Base-by-base conservation (phyloP, 1,140 invertebrate species). In the Camponotus floridanus region DNA sequence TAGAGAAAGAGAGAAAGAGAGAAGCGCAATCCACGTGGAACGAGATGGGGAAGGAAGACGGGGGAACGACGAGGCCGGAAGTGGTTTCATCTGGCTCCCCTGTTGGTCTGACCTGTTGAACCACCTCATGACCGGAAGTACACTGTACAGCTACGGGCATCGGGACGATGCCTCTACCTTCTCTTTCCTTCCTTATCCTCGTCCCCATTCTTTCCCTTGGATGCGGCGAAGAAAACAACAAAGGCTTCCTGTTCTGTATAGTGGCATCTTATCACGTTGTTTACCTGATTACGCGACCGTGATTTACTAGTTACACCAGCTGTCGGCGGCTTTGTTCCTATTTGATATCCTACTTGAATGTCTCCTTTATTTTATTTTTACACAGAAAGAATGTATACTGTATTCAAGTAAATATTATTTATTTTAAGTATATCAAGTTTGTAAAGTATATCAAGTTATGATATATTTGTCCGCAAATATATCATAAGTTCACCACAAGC, bases 121-220 rank as follows among this genome's bases (percentile, higher is more conserved):
- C 94, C 94, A 95, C 94, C 94, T 95, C 94, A 93, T 94, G 94
- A 95, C 94, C 94, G 94, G 94, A 95, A 95, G 94, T 94, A 93
- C 93, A 94, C 91, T 88, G 89, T 92, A 93, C 92, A 93, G 88
- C 91, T 92, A 92, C 92, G 92, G 91, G 90, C 88, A 91, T 90
- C 88, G 84, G 90, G 91, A 71, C 79, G 87, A 89, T 71, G 76
- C 57, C 55, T 76, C 87, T 88, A 36, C 61, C 81, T 86, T 88
- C 73, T 26, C 21, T 74, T 33, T 8, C 33, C 13, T 51, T 6
- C 48, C 48, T 51, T 4, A 51, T 51, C 48, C 48, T 51, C 48
- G 15, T 73, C 61, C 68, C 86, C 51, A 57, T 70, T 73, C 76
- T 68, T 80, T 64, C 70, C 62, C 39, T 61, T 78, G 70, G 70